Evolutionary conservation across 2,113 vertebrate genomes (phyloP).

Genomic region (Embiotoca jacksoni): DNA sequence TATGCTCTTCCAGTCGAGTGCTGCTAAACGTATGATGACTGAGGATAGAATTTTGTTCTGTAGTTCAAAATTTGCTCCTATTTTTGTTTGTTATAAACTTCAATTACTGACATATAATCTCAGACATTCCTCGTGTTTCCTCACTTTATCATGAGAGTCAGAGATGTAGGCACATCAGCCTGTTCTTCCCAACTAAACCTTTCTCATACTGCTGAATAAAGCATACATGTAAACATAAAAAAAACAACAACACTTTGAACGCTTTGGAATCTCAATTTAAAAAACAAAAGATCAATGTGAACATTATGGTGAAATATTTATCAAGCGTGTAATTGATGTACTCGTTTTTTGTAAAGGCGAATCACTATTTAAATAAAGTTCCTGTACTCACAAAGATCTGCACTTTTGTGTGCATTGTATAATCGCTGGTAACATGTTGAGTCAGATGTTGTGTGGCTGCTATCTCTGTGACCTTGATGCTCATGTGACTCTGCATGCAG

Average conservation of each 20-base stretch:
- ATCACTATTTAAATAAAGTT: conserved; percentile 99
- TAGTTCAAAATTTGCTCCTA: background rate
- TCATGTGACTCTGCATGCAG: background rate
- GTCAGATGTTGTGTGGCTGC: conserved; percentile 11
- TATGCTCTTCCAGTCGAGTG: conserved; percentile 26
- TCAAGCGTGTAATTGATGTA: conserved; percentile 97
- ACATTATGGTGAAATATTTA: conserved; percentile 95
- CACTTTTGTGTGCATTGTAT: conserved; percentile 28
- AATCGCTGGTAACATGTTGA: conserved; percentile 15
- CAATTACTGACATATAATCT: background rate
- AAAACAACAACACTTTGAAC: conserved; percentile 45
- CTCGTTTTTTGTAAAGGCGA: conserved; percentile 90
- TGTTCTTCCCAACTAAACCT: conserved; percentile 18
- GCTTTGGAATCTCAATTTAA: conserved; percentile 40
- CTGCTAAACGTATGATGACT: conserved; percentile 31
- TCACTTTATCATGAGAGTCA: no score
- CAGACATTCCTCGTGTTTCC: no score
- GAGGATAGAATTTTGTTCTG: conserved; percentile 31
- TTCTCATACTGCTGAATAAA: conserved; percentile 25
- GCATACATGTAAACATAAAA: conserved; percentile 26
- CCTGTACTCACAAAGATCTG: conserved; percentile 83
- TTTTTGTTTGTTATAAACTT: conserved; percentile 14
- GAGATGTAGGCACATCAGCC: conserved; percentile 48
- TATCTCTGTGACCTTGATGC: conserved; percentile 23
- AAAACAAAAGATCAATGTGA: conserved; percentile 73